phyloP scores from a whole-genome alignment of 2,113 vertebrate genomes.

The Candoia aspera region DNA sequence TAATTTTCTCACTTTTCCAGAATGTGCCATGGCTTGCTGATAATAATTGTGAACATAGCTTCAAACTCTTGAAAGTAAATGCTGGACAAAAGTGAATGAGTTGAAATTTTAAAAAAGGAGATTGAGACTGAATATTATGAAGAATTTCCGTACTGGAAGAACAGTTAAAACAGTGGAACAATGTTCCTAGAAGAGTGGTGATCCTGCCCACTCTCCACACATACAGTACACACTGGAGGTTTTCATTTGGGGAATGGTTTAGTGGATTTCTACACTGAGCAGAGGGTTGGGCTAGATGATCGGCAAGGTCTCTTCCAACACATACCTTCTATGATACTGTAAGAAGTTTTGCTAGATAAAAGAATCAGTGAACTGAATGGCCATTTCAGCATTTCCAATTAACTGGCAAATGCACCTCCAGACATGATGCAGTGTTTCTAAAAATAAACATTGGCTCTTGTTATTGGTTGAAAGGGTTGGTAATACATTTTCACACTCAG shows the following conservation, averaged over 20 bases:
- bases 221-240: background rate
- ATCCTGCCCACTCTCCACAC: no score
- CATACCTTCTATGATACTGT: background rate
- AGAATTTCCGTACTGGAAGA: no score
- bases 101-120: background rate
- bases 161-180: no score
- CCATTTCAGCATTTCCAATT: conserved; percentile 26
- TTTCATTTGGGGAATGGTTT: background rate
- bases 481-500: conserved; percentile 38
- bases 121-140: no score
- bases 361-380: conserved; percentile 31
- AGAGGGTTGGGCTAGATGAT: background rate
- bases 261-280: no score
- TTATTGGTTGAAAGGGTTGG: background rate
- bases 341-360: conserved; percentile 31
- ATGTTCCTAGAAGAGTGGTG: background rate
- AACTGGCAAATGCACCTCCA: conserved; percentile 38
- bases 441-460: conserved; percentile 46
- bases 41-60: background rate
- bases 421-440: conserved; percentile 19
- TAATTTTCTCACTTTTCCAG: background rate
- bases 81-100: background rate
- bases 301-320: background rate
- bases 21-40: background rate
- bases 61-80: background rate